phyloP scores from a whole-genome alignment of 2,113 vertebrate genomes.

The Pterophyllum scalare region DNA sequence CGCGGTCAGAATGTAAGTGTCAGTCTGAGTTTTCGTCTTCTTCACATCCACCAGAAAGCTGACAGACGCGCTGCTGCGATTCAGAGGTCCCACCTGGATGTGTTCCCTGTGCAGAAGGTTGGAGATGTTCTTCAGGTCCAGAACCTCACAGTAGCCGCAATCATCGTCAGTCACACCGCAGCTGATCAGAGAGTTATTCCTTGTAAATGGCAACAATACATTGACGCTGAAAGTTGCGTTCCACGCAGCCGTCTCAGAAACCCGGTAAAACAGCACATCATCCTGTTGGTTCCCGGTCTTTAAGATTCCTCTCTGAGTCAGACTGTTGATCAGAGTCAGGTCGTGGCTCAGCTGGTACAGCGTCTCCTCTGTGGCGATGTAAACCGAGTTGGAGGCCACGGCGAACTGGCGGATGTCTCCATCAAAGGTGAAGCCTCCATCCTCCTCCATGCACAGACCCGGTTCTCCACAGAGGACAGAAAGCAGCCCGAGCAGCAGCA shows the following conservation, averaged over 20 bases:
- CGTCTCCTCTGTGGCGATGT: not conserved
- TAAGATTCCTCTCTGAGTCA: not conserved
- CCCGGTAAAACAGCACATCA: not conserved
- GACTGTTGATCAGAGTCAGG: not conserved
- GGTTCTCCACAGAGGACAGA: not conserved
- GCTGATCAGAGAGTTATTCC: not conserved
- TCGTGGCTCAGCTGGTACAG: not conserved
- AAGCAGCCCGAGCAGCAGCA: not conserved
- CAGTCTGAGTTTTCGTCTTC: fast-evolving
- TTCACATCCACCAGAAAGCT: slow-evolving; percentile 65
- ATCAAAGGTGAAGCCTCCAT: not conserved
- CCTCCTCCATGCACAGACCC: not conserved
- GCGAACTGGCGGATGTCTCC: not conserved
- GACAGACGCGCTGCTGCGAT: slow-evolving; percentile 72
- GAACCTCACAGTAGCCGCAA: not conserved
- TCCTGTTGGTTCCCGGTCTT: not conserved
- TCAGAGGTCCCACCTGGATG: slow-evolving; percentile 71
- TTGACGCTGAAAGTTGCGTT: not conserved
- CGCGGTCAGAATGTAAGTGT: no score
- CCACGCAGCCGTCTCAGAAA: not conserved
- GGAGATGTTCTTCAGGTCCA: not conserved
- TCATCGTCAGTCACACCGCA: not conserved
- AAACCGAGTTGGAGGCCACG: not conserved
- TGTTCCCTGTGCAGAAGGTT: not conserved
- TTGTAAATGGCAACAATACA: not conserved